phyloP scores from a whole-genome alignment of 2,888 invertebrate genomes.

The Hemicrepidius hirtus region DNA sequence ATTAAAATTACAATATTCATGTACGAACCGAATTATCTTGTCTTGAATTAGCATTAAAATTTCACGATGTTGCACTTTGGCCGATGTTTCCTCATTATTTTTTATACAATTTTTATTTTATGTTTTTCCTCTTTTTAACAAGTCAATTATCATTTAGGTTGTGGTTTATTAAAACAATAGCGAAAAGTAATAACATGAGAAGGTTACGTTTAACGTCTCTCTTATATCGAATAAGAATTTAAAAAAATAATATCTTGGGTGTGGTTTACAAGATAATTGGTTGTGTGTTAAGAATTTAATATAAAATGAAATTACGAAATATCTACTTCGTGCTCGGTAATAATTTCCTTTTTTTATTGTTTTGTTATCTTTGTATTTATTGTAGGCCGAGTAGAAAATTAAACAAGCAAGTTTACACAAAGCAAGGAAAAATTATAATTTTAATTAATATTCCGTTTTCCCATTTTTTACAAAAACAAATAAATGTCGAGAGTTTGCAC shows the following conservation, averaged over 20 bases:
- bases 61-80: too few species aligned
- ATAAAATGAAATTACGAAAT: conserved; percentile 44
- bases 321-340: conserved; percentile 39
- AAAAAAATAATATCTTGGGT: conserved; percentile 31
- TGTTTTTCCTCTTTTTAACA: too few species aligned
- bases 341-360: conserved; percentile 45
- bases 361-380: conserved; percentile 50
- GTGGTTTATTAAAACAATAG: neutral
- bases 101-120: too few species aligned
- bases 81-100: too few species aligned
- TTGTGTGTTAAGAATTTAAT: conserved; percentile 37
- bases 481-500: conserved; percentile 67
- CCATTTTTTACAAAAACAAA: conserved; percentile 60
- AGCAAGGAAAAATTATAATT: conserved; percentile 51
- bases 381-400: conserved; percentile 49
- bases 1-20: too few species aligned
- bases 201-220: conserved; percentile 8
- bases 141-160: too few species aligned
- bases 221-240: conserved; percentile 20
- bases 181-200: too few species aligned
- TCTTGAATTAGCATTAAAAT: too few species aligned
- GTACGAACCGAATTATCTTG: too few species aligned
- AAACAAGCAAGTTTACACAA: conserved; percentile 50
- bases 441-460: conserved; percentile 55
- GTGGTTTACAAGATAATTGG: conserved; percentile 40